Percentiles rank a stretch among this genome's conserved stretches.
These are phyloP conservation scores for Drosophila lacicola DNA, from an alignment of 2,888 invertebrate genomes.

Conservation along the genomic window DNA sequence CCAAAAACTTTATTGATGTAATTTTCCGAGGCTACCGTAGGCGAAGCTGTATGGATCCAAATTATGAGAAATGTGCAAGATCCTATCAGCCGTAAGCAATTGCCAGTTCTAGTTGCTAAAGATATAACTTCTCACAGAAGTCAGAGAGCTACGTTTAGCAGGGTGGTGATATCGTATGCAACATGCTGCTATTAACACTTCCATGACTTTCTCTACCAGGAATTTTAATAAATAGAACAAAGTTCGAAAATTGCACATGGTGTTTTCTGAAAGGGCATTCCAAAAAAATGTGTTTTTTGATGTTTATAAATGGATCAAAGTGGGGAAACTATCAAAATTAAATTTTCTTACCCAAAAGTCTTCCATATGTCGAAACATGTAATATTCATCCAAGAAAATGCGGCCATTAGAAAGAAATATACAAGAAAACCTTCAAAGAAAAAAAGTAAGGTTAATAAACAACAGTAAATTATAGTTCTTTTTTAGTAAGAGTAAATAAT, in stretches of 20 bases:
- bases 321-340: neutral
- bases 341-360: conserved; percentile 91
- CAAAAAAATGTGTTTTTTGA: too few relatives aligned
- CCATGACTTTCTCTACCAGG: too few relatives aligned
- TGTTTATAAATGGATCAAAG: too few relatives aligned
- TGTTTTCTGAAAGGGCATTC: too few relatives aligned
- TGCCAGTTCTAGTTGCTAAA: neutral
- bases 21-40: too few relatives aligned
- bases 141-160: neutral
- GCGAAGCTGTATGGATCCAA: too few relatives aligned
- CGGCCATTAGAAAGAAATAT: conserved; percentile 89
- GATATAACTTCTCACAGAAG: conserved; percentile 1
- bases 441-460: neutral
- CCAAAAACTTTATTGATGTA: too few relatives aligned
- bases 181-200: too few relatives aligned
- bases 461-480: too few relatives aligned
- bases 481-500: too few relatives aligned
- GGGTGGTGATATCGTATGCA: neutral
- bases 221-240: too few relatives aligned
- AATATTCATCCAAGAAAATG: conserved; percentile 92
- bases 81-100: neutral
- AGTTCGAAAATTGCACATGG: too few relatives aligned
- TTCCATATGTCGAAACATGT: conserved; percentile 94
- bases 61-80: neutral
- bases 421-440: conserved; percentile 87